These are phyloP conservation scores for Nebria brevicollis DNA, from an alignment of 2,888 invertebrate genomes.

Conservation along the genomic window DNA sequence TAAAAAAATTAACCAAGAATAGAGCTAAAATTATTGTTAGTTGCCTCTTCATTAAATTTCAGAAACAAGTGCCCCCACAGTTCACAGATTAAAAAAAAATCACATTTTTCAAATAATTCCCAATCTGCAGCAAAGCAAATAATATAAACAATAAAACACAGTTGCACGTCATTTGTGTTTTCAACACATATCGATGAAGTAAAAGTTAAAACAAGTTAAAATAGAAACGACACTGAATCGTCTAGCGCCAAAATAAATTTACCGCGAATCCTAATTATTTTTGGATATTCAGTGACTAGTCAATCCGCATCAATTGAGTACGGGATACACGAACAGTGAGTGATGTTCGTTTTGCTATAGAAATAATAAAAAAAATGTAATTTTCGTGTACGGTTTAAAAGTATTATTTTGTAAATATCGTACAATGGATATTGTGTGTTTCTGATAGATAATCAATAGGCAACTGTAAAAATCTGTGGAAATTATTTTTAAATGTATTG, in stretches of 20 bases:
- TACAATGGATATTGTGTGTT: constrained; percentile 27
- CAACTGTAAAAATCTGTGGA: constrained; percentile 30
- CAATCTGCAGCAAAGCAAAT: constrained; percentile 40
- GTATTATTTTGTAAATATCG: neutral
- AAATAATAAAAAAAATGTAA: constrained; percentile 26
- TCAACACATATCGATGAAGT: constrained; percentile 18
- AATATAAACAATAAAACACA: constrained; percentile 42
- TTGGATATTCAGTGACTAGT: constrained; percentile 42
- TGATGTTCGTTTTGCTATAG: constrained; percentile 33
- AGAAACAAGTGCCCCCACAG: constrained; percentile 41
- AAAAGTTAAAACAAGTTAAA: constrained; percentile 32
- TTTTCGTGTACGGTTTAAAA: neutral
- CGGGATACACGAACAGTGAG: constrained; percentile 48
- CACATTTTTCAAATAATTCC: constrained; percentile 44
- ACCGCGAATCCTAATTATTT: neutral
- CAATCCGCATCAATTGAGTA: constrained; percentile 44
- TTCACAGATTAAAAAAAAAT: constrained; percentile 26
- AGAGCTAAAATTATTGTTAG: constrained; percentile 14
- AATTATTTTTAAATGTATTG: neutral
- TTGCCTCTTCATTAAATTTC: constrained; percentile 45
- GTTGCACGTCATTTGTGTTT: constrained; percentile 44
- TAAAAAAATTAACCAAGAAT: neutral
- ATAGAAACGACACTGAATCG: constrained; percentile 23
- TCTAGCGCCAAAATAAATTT: constrained; percentile 24
- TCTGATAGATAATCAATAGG: constrained; percentile 43